Base-by-base conservation (phyloP, 2,113 vertebrate genomes). In the Micromys minutus region DNA sequence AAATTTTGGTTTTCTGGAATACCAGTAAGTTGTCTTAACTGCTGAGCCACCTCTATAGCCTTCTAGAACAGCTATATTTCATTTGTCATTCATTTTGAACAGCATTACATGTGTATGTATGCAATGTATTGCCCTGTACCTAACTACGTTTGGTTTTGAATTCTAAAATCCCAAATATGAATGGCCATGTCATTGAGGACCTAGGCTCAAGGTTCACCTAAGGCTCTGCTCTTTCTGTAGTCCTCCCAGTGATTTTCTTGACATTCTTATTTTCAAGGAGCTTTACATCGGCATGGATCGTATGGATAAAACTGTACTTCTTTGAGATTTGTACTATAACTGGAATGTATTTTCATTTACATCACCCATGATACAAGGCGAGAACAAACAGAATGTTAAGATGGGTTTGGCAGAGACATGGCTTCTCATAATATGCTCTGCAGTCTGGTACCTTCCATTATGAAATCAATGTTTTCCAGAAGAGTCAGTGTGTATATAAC, bases 381-480 rank as follows among this genome's bases (percentile, higher is more conserved):
- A 77, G 92, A 96, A 94, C 80, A 67, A 89, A 57, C 24, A 92
- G 71, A 87, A 96, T 88, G 36, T 81, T 95, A 90, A 90, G 59
- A 95, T 95, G 47, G n/a, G 26, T 89, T 92, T 90, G 86, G 47
- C 76, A 93, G 90, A 86, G 72, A 76, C 81, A 77, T 94, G 85
- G 93, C 13, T 55, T 96, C 65, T 95, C 85, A 87, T 93, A 97
- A 91, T 94, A 90, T 88, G 71, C 65, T 96, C 31, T 77, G n/a
- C 1, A 90, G 55, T 87, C 31, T 84, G 55, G 61, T 85, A 93
- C 77, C 67, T 95, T 55, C 75, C 29, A 93, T 97, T 96, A 89
- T 50, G 94, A 95, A 95, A 97, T 94, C 93, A 95, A 0, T 91
- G 69, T 96, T 94, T 97, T 97, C 52, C 31, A 87, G 90, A 96